Evolutionary conservation across 2,888 invertebrate genomes (phyloP), one percentile per base, ranked within the genome.

Genomic region (Diachrysia chrysitis): DNA sequence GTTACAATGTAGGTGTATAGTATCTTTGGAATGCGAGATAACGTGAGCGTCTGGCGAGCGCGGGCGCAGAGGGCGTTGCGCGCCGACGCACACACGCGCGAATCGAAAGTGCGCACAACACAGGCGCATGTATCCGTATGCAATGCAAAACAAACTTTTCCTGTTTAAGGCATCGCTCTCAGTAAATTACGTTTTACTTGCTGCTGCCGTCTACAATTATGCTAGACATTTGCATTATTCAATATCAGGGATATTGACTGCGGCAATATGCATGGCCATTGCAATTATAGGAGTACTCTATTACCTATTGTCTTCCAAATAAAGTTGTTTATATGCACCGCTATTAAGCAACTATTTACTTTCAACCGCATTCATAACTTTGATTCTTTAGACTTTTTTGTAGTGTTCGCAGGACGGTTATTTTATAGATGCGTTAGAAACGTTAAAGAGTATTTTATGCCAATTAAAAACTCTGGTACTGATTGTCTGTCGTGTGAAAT

Each of bases 31-130:
- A 82, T 82, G 81, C 75, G 70, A 78, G 84, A 85, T 84, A 85
- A 83, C 76, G 82, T 81, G 84, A 79, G 83, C 79, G 86, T 84
- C 84, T 86, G 84, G 85, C 81, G 72, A 76, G 69, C 76, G 83
- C 83, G 79, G 74, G 82, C 86, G 82, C 84, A 83, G 76, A 81
- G 81, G 80, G 80, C 79, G 77, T 77, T 77, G 81, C 71, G 78
- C 76, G 74, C 69, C 61, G 70, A 84, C 85, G 57, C 85, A 84
- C 84, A 85, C 84, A 76, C 54, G 58, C 71, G 69, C 69, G 71
- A 82, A 81, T 79, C 61, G 83, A 84, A 84, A 83, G 84, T 85
- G 75, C 79, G 64, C 80, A 73, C 48, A 19, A 74, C 74, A 55
- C 69, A 73, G 69, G 83, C 71, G 83, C 75, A 74, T 58, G 32